These are phyloP conservation scores for Passer domesticus DNA, from an alignment of 2,113 vertebrate genomes.

Conservation along the genomic window DNA sequence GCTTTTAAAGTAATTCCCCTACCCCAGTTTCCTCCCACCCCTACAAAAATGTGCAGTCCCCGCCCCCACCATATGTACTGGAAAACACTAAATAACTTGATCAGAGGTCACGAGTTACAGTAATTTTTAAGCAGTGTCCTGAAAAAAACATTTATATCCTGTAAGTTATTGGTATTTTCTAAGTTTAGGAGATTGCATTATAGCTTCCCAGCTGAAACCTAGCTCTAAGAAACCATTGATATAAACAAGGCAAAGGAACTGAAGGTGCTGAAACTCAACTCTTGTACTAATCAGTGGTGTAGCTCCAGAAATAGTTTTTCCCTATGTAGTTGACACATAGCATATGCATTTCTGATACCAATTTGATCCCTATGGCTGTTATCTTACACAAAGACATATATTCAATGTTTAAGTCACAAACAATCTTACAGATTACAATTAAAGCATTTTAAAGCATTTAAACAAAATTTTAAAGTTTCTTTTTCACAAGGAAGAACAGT, in stretches of 20 bases:
- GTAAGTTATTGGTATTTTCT: not conserved
- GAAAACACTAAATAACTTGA: not conserved
- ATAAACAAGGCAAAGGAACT: not conserved
- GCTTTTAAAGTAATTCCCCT: not conserved
- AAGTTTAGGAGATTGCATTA: not conserved
- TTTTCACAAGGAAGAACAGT: slow-evolving; percentile 88
- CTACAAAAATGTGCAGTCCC: not conserved
- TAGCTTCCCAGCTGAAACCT: not conserved
- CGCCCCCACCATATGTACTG: not conserved
- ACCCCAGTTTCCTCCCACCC: not conserved
- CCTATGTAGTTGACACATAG: not conserved
- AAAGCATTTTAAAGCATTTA: not conserved
- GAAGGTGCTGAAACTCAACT: not conserved
- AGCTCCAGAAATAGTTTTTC: not conserved
- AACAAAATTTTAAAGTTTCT: slow-evolving; percentile 63
- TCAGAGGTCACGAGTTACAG: not conserved
- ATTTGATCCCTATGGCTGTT: not conserved
- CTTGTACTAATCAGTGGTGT: not conserved
- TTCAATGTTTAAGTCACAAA: not conserved
- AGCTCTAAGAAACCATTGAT: not conserved
- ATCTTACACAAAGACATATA: not conserved
- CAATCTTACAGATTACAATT: not conserved
- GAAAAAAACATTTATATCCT: not conserved
- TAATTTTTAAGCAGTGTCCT: not conserved
- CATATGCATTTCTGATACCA: not conserved